Conservation (phyloP, 2,113 vertebrate genomes). For the Apteryx owenii region DNA sequence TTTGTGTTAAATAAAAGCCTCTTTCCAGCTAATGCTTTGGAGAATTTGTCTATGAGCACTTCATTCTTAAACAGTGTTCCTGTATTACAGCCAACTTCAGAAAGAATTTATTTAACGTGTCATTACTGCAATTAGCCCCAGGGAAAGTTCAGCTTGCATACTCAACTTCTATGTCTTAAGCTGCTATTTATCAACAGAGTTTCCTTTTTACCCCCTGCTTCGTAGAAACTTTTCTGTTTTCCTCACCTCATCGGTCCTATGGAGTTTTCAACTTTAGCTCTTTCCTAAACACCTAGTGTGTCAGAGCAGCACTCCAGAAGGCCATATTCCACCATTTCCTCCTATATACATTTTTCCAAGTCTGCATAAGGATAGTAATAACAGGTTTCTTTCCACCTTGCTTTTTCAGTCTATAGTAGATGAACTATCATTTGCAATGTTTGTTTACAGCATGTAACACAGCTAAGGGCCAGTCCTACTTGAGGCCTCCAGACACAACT, state of each 20-base stretch:
- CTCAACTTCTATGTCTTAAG: constrained; percentile 9
- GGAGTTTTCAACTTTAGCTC: background rate
- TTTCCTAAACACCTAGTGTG: background rate
- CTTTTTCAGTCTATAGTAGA: background rate
- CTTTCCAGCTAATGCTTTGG: constrained; percentile 5
- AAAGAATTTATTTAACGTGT: constrained; percentile 61
- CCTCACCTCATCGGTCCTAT: background rate
- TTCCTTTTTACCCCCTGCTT: background rate
- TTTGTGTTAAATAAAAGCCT: constrained; percentile 24
- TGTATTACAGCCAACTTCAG: constrained; percentile 44
- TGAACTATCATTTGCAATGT: background rate
- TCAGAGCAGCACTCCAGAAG: background rate
- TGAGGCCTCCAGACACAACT: background rate
- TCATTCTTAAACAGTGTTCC: background rate
- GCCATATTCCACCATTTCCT: background rate
- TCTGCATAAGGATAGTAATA: background rate
- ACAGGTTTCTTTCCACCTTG: background rate
- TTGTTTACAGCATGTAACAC: background rate
- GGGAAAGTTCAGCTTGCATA: constrained; percentile 51
- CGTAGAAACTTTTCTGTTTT: background rate
- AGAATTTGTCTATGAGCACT: constrained; percentile 32
- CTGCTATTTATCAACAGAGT: constrained; percentile 19
- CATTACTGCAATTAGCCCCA: constrained; percentile 55
- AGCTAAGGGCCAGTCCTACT: background rate
- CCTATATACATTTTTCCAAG: background rate